Evolutionary conservation across 2,888 invertebrate genomes (phyloP).

Genomic region (Acrobasis consociella): DNA sequence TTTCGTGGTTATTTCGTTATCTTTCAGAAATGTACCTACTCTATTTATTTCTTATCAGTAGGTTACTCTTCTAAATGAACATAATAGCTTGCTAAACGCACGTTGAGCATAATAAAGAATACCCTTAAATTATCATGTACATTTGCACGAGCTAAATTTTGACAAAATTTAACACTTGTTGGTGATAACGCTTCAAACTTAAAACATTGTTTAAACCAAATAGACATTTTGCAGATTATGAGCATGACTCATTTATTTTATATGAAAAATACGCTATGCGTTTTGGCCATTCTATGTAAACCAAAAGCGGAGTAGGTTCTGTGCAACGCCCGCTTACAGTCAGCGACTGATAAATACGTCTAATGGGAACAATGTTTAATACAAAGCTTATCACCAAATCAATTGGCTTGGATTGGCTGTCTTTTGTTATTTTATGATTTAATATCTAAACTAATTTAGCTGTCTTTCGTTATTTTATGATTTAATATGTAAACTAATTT

Average conservation of each 20-base stretch:
- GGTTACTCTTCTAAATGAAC: too few relatives aligned
- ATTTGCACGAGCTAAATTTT: conserved; percentile 10
- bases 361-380: background rate
- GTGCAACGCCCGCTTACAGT: too few relatives aligned
- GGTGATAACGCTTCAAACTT: background rate
- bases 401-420: background rate
- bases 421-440: background rate
- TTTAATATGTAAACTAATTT: too few relatives aligned
- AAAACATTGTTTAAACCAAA: background rate
- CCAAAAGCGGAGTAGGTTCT: too few relatives aligned
- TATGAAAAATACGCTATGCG: too few relatives aligned
- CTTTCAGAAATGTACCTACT: background rate
- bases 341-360: too few relatives aligned
- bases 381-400: background rate
- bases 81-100: too few relatives aligned
- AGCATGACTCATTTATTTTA: too few relatives aligned
- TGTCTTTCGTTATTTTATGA: background rate
- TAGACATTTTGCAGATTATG: too few relatives aligned
- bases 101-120: too few relatives aligned
- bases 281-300: too few relatives aligned
- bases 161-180: conserved; percentile 6
- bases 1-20: background rate
- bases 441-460: too few relatives aligned
- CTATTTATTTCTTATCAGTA: background rate
- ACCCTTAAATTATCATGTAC: background rate